Base-by-base conservation (phyloP, 2,797 vertebrate species). In the Sciurus vulgaris region DNA sequence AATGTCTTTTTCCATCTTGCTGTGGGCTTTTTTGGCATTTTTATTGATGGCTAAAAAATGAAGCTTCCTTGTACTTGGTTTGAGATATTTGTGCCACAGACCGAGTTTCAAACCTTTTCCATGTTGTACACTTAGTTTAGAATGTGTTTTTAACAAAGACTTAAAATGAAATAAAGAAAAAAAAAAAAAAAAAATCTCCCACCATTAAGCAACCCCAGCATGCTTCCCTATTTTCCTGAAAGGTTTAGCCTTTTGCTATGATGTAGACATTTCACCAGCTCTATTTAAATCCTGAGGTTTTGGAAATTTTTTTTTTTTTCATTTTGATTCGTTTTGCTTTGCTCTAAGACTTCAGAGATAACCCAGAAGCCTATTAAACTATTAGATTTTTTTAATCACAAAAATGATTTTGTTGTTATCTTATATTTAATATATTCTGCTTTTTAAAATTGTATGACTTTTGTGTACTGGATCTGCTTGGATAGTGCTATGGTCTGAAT, bases 381-480 rank as follows among this genome's bases (percentile, higher is more conserved):
- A 3, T 93, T 83, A 63, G 59, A 70, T 65, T 89, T 97, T 38
- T 83, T 89, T 88, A 17, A 26, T 51, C n/a, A 96, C 54, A 93
- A 89, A 77, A 97, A 83, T 72, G 54, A 81, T 83, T 22, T 26
- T 54, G 84, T 63, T 96, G 85, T 86, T 83, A 96, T 76, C 83
- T 97, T 96, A 28, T 96, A 93, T 95, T 96, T 95, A 97, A 96
- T 78, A 95, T 76, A 92, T 96, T 96, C 95, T 94, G 87, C 49
- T 82, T 94, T 72, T 96, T 91, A 95, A 98, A 97, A 96, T 89
- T 94, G 92, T 56, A 33, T 79, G 49, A 65, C 54, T 86, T 84
- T 91, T 93, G 9, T 35, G 20, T 54, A 26, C 30, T 95, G 22
- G 51, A 93, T 38, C 93, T 97, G 85, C 92, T 86, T 97, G 89